Evolutionary conservation across 1,140 invertebrate species (phyloP), one percentile per base, ranked within the genome.

Genomic region (Saccostrea echinata): DNA sequence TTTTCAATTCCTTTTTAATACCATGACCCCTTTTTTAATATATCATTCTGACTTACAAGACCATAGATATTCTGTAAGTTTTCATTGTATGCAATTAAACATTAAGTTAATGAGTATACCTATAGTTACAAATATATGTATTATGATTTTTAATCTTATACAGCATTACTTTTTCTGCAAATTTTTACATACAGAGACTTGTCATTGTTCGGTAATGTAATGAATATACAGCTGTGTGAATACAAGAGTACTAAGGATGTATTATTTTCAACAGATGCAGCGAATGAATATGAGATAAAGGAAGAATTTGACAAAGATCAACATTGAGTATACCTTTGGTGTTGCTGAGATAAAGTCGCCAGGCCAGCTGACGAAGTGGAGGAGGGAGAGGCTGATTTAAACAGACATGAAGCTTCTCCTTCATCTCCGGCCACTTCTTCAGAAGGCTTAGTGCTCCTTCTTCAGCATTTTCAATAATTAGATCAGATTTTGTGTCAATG

Each of bases 391-490:
- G 91, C 87, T 94, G 92, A 83, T 94, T 94, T 21, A 94, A 90
- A 89, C 92, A 93, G 27, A 93, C 88, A 51, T 92, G 90, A 1
- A 94, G 88, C 81, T 94, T 94, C 33, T 86, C 87, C 87, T 93
- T 94, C 92, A 94, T 93, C 24, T 94, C 94, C 43, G 94, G 94
- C 94, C 94, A 94, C 86, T 93, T 93, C 71, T 92, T 93, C 81
- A 94, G 86, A 51, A 94, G 71, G 86, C 92, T 93, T 1, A 94
- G 80, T 43, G 92, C 87, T 57, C 94, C 91, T 91, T 94, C 92
- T 61, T 93, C 92, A 30, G 92, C 92, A 88, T 89, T 88, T 51
- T 92, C 91, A 80, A 94, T 91, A 30, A 94, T 89, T 21, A 94
- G 87, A 82, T 94, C 94, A 76, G 92, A 92, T 61, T 94, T 94